Evolutionary conservation across 2,113 vertebrate species (phyloP).

Genomic region (Tragulus kanchil): DNA sequence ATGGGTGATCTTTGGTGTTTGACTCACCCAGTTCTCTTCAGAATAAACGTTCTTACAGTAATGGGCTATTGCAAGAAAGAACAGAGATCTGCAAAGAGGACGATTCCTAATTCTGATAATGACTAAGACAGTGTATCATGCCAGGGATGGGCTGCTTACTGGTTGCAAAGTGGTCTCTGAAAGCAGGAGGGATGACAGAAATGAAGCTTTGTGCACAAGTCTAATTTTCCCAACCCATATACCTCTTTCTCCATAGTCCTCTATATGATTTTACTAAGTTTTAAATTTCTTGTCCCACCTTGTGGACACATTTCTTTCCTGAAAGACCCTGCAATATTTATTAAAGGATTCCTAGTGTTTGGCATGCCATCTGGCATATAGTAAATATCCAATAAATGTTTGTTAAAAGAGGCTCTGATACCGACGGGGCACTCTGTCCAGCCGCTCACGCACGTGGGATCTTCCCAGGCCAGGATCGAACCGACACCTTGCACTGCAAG

Average conservation of each 20-base stretch:
- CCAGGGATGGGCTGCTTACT: neutral
- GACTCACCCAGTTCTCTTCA: neutral
- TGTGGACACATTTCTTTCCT: too few relatives aligned
- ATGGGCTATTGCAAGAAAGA: constrained; percentile 18
- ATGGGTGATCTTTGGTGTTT: neutral
- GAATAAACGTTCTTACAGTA: neutral
- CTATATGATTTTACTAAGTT: neutral
- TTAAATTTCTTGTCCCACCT: constrained; percentile 8
- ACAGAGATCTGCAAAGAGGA: neutral
- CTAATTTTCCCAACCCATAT: neutral
- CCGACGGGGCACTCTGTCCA: too few relatives aligned
- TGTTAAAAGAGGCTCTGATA: too few relatives aligned
- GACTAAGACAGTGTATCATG: neutral
- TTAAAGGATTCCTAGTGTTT: too few relatives aligned
- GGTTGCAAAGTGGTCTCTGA: neutral
- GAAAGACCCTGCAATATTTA: too few relatives aligned
- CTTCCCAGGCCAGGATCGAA: too few relatives aligned
- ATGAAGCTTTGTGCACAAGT: neutral
- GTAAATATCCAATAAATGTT: too few relatives aligned
- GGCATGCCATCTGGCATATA: too few relatives aligned
- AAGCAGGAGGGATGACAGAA: neutral
- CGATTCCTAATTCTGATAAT: neutral
- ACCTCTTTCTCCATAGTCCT: neutral
- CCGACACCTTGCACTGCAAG: too few relatives aligned
- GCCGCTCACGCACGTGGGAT: too few relatives aligned